Evolutionary conservation across 2,113 vertebrate species (phyloP).

Genomic region (Plotosus lineatus): DNA sequence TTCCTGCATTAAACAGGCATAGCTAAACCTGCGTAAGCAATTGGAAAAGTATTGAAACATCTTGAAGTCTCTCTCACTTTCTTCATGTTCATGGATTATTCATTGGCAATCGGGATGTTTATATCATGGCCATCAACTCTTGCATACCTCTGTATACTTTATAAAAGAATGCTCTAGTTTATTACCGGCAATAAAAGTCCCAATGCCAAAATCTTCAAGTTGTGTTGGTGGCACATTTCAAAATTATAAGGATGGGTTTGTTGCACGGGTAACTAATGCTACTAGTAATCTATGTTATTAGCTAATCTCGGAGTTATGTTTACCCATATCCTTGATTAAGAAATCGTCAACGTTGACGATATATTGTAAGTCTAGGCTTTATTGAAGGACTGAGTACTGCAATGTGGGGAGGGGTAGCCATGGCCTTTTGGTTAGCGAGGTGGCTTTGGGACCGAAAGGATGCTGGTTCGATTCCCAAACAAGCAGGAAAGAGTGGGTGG

Average conservation of each 20-base stretch:
- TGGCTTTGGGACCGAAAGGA: no score
- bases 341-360: no score
- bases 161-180: constrained; percentile 8
- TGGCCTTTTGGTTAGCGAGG: no score
- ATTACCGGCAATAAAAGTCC: not conserved
- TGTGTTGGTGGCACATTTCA: not conserved
- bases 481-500: no score
- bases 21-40: constrained; percentile 41
- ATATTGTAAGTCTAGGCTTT: not conserved
- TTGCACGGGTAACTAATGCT: not conserved
- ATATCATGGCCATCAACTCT: not conserved
- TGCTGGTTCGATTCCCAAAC: no score
- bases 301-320: not conserved
- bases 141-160: not conserved
- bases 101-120: not conserved
- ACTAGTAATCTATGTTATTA: not conserved
- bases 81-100: constrained; percentile 18
- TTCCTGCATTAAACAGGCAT: constrained; percentile 38
- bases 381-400: not conserved
- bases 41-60: constrained; percentile 22
- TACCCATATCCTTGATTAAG: not conserved
- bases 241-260: not conserved
- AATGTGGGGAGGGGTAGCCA: no score
- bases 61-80: not conserved
- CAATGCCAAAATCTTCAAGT: constrained; percentile 1